These are phyloP conservation scores for Pseudopleuronectes americanus DNA, from an alignment of 2,797 vertebrate species.

Conservation along the genomic window DNA sequence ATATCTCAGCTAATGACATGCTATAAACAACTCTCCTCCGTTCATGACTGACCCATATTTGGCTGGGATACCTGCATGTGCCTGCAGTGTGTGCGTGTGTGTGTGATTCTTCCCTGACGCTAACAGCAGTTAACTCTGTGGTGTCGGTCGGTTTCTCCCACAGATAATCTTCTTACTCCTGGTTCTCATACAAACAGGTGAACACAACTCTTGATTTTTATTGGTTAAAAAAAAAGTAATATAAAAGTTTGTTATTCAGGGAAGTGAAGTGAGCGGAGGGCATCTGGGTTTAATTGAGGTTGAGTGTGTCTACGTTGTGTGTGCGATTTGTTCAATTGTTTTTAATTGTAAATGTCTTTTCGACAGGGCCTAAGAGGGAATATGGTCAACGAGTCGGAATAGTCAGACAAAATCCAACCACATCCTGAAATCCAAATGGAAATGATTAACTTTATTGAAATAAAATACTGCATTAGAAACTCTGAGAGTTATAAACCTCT, in stretches of 20 bases:
- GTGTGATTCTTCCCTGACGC: too few relatives aligned
- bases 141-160: too few relatives aligned
- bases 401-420: background rate
- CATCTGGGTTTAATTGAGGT: too few relatives aligned
- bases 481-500: background rate
- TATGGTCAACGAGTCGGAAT: background rate
- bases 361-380: background rate
- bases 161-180: too few relatives aligned
- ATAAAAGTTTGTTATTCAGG: too few relatives aligned
- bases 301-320: background rate
- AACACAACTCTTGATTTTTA: background rate
- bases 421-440: background rate
- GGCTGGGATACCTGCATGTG: conserved; percentile 25
- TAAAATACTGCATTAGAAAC: background rate
- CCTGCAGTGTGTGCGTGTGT: background rate
- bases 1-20: conserved; percentile 36
- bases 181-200: conserved; percentile 26
- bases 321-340: background rate
- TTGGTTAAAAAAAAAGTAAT: background rate
- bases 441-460: background rate
- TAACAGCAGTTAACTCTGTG: too few relatives aligned
- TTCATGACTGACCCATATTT: conserved; percentile 50
- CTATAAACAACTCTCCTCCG: background rate
- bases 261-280: too few relatives aligned
- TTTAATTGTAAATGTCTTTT: background rate